Evolutionary conservation across 2,797 vertebrate genomes (phyloP), one percentile per base, ranked within the genome.

Genomic region (Leucoraja ocellata): DNA sequence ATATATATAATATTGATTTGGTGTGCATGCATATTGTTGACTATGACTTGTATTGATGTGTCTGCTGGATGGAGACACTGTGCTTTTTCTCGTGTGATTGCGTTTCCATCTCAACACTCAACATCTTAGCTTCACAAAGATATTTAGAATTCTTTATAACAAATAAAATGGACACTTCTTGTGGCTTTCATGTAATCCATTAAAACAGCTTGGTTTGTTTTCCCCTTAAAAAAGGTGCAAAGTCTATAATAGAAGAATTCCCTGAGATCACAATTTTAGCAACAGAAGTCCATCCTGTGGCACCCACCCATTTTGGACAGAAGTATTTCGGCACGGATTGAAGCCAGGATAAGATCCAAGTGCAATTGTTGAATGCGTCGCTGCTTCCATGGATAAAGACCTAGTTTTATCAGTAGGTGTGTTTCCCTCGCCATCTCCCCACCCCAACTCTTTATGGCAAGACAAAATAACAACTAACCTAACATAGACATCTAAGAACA

Each of bases 201-300:
- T 54, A 54, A 92, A 76, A 46, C 71, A 74, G 2, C 11, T 58
- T 74, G 16, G 6, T 65, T 58, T 54, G 23, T n/a, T 61, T 83
- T 32, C 93, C 93, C 94, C 94, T 94, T 5, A 94, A 54, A 16
- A 54, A 80, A 99, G 99, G 99, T 97, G 98, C 98, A 94, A 98
- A 97, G 96, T 99, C 98, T 93, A 99, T 99, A 94, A 97, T 99
- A 95, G 97, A 99, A 95, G 99, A 99, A 95, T 99, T 99, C 95
- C 99, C 99, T 63, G 98, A 99, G 92, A 99, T 99, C 96, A 99
- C 98, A 93, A 99, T 99, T 96, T 95, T 99, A 95, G 98, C 98
- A 68, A 99, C 98, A 39, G 98, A 99, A 96, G 98, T 99, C 94
- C 98, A 99, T 93, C 97, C 97, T 3, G 97, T 99, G 94, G 98